These are phyloP conservation scores for Scatophagus argus DNA, from an alignment of 2,113 vertebrate genomes.

Conservation along the genomic window DNA sequence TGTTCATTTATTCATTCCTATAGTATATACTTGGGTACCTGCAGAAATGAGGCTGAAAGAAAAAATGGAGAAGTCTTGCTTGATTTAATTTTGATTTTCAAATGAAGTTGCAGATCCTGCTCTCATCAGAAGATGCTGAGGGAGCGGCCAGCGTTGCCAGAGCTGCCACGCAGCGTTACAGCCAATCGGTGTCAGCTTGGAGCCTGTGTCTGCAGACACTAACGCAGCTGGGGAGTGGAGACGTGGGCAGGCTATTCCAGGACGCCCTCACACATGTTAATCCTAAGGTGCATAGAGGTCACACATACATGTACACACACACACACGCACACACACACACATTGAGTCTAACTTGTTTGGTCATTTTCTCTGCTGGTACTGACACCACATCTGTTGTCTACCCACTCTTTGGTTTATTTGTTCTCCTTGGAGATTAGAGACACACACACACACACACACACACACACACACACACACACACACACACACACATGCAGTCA, in stretches of 20 bases:
- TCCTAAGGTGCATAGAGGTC: slow-evolving; percentile 84
- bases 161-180: slow-evolving; percentile 81
- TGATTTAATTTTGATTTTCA: neutral
- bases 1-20: neutral
- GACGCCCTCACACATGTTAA: slow-evolving; percentile 86
- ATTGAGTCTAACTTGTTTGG: neutral
- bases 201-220: slow-evolving; percentile 86
- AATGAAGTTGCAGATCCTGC: slow-evolving; percentile 75
- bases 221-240: slow-evolving; percentile 78
- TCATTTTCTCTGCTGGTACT: neutral
- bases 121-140: slow-evolving; percentile 74
- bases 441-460: slow-evolving; percentile 15
- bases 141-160: slow-evolving; percentile 83
- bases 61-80: neutral
- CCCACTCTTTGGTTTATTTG: neutral
- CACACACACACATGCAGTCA: neutral
- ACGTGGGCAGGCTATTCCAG: slow-evolving; percentile 84
- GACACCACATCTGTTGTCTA: neutral
- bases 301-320: slow-evolving; percentile 15
- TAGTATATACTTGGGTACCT: neutral
- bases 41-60: neutral
- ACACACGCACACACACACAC: slow-evolving; percentile 14
- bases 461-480: slow-evolving; percentile 14
- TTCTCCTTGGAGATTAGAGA: slow-evolving; percentile 33
- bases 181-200: slow-evolving; percentile 86